phyloP scores from a whole-genome alignment of 2,888 invertebrate species.

The Mamestra brassicae region DNA sequence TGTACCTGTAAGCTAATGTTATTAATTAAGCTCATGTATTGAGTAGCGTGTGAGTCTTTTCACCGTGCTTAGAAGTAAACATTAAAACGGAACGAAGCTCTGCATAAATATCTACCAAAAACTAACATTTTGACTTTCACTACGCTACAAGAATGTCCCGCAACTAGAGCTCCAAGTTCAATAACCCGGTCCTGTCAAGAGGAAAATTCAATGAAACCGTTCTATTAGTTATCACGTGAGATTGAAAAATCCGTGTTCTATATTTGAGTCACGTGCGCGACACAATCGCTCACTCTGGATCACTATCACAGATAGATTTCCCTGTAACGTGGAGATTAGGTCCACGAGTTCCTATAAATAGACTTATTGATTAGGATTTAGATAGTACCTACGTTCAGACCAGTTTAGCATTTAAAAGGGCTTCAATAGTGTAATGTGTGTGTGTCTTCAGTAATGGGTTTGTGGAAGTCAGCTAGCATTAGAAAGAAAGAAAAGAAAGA shows the following conservation, averaged over 20 bases:
- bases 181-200: conserved; percentile 12
- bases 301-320: conserved; percentile 46
- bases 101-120: background rate
- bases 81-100: conserved; percentile 8
- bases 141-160: background rate
- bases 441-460: no score
- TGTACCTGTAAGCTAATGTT: no score
- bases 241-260: conserved; percentile 44
- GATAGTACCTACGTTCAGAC: conserved; percentile 20
- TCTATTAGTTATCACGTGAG: conserved; percentile 47
- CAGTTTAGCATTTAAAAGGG: background rate
- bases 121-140: no score
- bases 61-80: no score
- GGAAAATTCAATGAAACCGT: conserved; percentile 37
- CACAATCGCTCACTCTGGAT: conserved; percentile 50
- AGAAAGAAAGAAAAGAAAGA: no score
- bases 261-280: conserved; percentile 50
- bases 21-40: no score
- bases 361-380: conserved; percentile 37
- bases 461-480: conserved; percentile 4
- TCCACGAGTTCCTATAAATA: conserved; percentile 25
- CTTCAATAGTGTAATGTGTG: background rate
- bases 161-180: conserved; percentile 12
- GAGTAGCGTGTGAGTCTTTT: no score
- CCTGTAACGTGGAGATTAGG: conserved; percentile 28